phyloP scores from a whole-genome alignment of 2,797 vertebrate species.

The Pseudochirops cupreus region DNA sequence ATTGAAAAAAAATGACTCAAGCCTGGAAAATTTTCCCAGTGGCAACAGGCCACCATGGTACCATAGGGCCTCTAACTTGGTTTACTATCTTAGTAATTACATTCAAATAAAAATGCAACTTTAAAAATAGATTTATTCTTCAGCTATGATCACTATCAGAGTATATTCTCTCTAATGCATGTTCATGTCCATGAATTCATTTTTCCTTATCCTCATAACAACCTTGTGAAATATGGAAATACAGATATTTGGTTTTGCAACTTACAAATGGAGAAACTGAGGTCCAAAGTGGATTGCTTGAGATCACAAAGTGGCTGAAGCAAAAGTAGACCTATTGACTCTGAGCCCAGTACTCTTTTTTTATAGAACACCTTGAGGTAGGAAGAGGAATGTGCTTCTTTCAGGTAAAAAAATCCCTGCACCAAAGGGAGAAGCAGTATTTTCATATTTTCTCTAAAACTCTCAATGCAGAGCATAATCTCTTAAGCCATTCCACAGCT shows the following conservation, averaged over 20 bases:
- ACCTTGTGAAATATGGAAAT: background rate
- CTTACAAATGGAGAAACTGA: slow-evolving; percentile 17
- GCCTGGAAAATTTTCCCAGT: background rate
- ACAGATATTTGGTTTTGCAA: background rate
- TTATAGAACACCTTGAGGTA: background rate
- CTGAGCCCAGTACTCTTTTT: background rate
- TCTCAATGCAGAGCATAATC: background rate
- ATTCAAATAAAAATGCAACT: background rate
- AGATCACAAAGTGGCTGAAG: background rate
- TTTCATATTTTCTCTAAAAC: background rate
- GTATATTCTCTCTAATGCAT: background rate
- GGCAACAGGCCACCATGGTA: background rate
- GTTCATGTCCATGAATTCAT: background rate
- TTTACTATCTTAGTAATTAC: background rate
- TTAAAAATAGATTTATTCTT: slow-evolving; percentile 3
- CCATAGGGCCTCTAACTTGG: background rate
- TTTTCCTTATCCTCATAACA: background rate
- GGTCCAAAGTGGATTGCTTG: background rate
- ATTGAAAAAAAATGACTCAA: background rate
- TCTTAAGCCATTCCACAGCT: background rate
- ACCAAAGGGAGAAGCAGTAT: background rate
- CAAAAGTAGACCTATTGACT: background rate
- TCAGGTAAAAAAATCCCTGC: background rate
- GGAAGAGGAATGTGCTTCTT: background rate
- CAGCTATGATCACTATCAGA: background rate